These are phyloP conservation scores for Drosophila malerkotliana DNA, from an alignment of 1,140 invertebrate species.

Conservation along the genomic window DNA sequence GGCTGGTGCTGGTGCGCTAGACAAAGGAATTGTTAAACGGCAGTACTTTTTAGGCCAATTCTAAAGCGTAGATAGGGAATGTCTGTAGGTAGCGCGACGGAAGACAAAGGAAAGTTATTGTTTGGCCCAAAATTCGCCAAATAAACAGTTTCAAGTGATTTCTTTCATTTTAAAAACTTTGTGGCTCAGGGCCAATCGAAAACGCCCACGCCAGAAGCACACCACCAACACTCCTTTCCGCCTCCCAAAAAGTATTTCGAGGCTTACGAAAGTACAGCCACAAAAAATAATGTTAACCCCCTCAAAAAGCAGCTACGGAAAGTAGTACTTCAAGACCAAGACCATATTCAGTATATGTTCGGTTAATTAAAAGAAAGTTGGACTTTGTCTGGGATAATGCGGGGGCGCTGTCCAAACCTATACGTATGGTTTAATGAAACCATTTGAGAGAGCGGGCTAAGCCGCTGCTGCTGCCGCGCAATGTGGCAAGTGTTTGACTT, in stretches of 20 bases:
- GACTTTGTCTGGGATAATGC: conserved; percentile 35
- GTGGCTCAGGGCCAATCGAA: conserved; percentile 53
- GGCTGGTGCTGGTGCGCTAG: neutral
- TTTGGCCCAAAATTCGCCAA: conserved; percentile 19
- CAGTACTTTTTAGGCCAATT: conserved; percentile 13
- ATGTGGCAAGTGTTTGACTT: conserved; percentile 71
- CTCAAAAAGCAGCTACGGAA: conserved; percentile 2
- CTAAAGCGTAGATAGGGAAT: conserved; percentile 5
- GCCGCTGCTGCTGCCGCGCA: conserved; percentile 22
- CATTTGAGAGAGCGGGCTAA: conserved; percentile 51
- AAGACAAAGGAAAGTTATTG: conserved; percentile 53
- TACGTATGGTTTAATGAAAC: conserved; percentile 60
- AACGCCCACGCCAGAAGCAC: conserved; percentile 40
- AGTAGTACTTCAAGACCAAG: conserved; percentile 21
- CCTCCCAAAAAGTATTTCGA: conserved; percentile 1
- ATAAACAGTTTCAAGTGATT: conserved; percentile 61
- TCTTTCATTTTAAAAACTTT: conserved; percentile 42
- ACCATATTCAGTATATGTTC: conserved; percentile 46
- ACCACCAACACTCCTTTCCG: conserved; percentile 1
- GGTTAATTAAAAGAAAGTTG: conserved; percentile 80
- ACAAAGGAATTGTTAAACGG: conserved; percentile 11
- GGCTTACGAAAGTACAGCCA: conserved; percentile 19
- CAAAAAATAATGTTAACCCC: conserved; percentile 25
- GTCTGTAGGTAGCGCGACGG: conserved; percentile 13
- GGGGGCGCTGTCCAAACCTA: conserved; percentile 40